Evolutionary conservation across 2,888 invertebrate species (phyloP).

Genomic region (Drosophila testacea): DNA sequence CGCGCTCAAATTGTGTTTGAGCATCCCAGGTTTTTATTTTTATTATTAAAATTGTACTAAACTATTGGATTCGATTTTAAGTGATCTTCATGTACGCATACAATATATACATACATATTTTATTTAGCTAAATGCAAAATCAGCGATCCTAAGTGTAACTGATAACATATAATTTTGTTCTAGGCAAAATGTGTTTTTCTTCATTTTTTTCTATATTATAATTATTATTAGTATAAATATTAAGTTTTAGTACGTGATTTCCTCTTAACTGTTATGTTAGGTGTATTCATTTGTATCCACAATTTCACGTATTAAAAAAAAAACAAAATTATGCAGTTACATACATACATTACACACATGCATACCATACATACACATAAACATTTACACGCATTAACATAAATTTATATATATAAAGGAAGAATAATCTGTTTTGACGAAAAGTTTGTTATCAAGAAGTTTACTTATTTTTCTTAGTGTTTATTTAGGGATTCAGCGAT

Average conservation of each 20-base stretch:
- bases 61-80: conserved; percentile 23
- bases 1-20: conserved; percentile 15
- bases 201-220: conserved; percentile 6
- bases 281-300: conserved; percentile 3
- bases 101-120: not conserved
- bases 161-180: conserved; percentile 4
- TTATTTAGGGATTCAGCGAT: conserved; percentile 5
- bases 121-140: conserved; percentile 5
- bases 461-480: not conserved
- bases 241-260: conserved; percentile 8
- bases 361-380: not conserved
- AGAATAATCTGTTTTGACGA: conserved; percentile 28
- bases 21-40: conserved; percentile 13
- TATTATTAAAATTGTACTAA: not conserved
- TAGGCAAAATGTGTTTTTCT: conserved; percentile 6
- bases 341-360: not conserved
- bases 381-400: conserved; percentile 12
- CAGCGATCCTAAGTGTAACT: conserved; percentile 1
- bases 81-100: conserved; percentile 14
- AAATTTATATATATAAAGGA: conserved; percentile 21
- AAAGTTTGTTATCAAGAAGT: conserved; percentile 36
- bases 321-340: not conserved
- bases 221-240: conserved; percentile 13
- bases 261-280: conserved; percentile 1
- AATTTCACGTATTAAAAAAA: not conserved